A percentile compares a stretch with the other conserved stretches of the same genome.
These are phyloP conservation scores for Hydrolagus colliei DNA, from an alignment of 2,797 vertebrate genomes.

Conservation along the genomic window DNA sequence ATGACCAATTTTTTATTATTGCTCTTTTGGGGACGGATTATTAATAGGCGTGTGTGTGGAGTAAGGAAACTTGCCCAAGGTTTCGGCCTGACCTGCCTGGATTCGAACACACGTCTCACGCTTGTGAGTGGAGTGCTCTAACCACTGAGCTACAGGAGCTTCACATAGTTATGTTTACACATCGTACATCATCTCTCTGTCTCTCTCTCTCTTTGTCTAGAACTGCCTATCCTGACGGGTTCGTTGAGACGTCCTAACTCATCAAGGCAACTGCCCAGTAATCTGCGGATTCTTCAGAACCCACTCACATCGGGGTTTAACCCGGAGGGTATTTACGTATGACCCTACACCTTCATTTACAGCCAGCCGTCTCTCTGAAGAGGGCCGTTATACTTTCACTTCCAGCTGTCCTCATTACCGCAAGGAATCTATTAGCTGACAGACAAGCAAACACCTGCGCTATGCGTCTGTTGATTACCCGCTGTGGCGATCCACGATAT, in stretches of 20 bases:
- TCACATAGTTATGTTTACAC: fast-evolving
- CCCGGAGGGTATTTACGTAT: slow-evolving; percentile 96
- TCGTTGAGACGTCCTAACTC: slow-evolving; percentile 79
- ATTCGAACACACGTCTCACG: too few relatives aligned
- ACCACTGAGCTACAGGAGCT: too few relatives aligned
- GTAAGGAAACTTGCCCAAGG: too few relatives aligned
- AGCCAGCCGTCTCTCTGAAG: not conserved
- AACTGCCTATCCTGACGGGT: slow-evolving; percentile 70
- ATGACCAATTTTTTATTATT: too few relatives aligned
- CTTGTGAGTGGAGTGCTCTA: too few relatives aligned
- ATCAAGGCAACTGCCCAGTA: slow-evolving; percentile 70
- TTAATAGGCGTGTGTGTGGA: too few relatives aligned
- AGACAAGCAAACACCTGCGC: not conserved
- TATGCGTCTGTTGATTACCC: too few relatives aligned
- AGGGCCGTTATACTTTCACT: not conserved
- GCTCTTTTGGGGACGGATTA: too few relatives aligned
- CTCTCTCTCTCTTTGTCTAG: slow-evolving; percentile 48
- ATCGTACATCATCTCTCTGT: not conserved
- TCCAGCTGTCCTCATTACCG: not conserved
- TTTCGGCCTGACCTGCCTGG: too few relatives aligned
- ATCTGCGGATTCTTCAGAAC: slow-evolving; percentile 81
- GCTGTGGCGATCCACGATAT: not conserved
- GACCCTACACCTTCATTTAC: slow-evolving; percentile 44
- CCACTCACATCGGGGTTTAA: slow-evolving; percentile 82
- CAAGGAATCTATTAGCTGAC: not conserved